Percentiles rank a stretch among this genome's conserved stretches.
phyloP scores from a whole-genome alignment of 2,888 invertebrate species.

The Andrena haemorrhoa region DNA sequence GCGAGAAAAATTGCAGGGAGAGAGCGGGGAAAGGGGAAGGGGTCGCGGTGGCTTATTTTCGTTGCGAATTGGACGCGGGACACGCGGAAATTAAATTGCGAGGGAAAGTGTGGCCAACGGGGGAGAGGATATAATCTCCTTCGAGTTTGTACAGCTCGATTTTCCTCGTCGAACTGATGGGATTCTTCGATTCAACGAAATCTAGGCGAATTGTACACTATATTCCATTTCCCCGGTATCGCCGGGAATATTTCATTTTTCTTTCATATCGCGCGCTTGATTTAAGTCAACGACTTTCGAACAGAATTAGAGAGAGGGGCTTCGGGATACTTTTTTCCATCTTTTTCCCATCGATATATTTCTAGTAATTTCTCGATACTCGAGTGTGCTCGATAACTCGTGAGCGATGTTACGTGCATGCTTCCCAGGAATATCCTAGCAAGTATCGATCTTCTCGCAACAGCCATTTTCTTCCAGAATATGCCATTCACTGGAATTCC shows the following conservation, averaged over 20 bases:
- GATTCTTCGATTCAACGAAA: neutral
- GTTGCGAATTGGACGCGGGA: constrained; percentile 16
- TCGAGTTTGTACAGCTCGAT: neutral
- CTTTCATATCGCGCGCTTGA: too few relatives aligned
- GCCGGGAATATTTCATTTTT: too few relatives aligned
- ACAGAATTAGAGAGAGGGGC: too few relatives aligned
- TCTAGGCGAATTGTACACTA: neutral
- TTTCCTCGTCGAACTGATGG: neutral
- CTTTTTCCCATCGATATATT: too few relatives aligned
- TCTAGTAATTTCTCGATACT: too few relatives aligned
- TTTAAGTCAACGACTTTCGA: too few relatives aligned
- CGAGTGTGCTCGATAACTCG: too few relatives aligned
- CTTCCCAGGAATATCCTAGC: neutral
- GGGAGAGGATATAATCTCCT: constrained; percentile 20
- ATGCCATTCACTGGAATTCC: constrained; percentile 23
- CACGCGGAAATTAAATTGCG: constrained; percentile 5
- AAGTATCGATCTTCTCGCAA: constrained; percentile 14
- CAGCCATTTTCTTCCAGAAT: constrained; percentile 21
- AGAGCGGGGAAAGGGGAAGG: neutral
- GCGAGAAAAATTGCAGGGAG: neutral
- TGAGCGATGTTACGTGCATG: too few relatives aligned
- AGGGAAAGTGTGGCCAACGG: neutral
- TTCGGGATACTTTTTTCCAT: too few relatives aligned
- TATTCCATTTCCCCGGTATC: too few relatives aligned
- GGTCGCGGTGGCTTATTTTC: neutral